These are phyloP conservation scores for Agrotis ipsilon DNA, from an alignment of 2,888 invertebrate species.

Conservation along the genomic window DNA sequence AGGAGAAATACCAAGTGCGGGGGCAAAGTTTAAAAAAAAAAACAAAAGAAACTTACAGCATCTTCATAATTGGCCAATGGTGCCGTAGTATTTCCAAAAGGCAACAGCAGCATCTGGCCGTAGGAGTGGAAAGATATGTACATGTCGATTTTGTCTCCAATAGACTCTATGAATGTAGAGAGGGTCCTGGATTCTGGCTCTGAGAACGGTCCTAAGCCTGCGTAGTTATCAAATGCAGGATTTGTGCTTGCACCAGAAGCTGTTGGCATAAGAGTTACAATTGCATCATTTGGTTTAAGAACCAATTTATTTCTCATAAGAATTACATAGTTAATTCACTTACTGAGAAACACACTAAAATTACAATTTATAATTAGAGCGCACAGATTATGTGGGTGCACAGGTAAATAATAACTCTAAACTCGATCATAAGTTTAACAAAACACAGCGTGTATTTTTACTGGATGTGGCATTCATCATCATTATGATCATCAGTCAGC, in stretches of 20 bases:
- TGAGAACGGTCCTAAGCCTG: conserved; percentile 90
- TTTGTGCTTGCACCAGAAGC: conserved; percentile 80
- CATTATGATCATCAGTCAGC: background rate
- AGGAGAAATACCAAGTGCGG: no score
- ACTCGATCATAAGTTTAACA: no score
- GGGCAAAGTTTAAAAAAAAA: no score
- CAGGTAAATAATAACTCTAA: no score
- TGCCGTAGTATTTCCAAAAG: conserved; percentile 86
- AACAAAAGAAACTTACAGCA: conserved; percentile 75
- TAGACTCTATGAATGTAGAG: conserved; percentile 69
- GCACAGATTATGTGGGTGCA: no score
- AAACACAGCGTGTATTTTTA: no score
- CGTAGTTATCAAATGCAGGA: conserved; percentile 86
- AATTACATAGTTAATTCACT: no score
- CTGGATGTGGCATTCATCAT: no score
- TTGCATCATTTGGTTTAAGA: no score
- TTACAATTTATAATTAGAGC: no score
- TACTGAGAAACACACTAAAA: no score
- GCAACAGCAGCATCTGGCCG: conserved; percentile 93
- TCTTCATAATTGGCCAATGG: conserved; percentile 76
- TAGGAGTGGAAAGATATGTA: conserved; percentile 93
- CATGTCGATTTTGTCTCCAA: conserved; percentile 77
- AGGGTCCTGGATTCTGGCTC: conserved; percentile 88
- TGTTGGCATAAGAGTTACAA: conserved; percentile 58
- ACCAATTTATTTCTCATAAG: no score